Conservation (phyloP, 2,113 vertebrate genomes). For the Willisornis vidua region DNA sequence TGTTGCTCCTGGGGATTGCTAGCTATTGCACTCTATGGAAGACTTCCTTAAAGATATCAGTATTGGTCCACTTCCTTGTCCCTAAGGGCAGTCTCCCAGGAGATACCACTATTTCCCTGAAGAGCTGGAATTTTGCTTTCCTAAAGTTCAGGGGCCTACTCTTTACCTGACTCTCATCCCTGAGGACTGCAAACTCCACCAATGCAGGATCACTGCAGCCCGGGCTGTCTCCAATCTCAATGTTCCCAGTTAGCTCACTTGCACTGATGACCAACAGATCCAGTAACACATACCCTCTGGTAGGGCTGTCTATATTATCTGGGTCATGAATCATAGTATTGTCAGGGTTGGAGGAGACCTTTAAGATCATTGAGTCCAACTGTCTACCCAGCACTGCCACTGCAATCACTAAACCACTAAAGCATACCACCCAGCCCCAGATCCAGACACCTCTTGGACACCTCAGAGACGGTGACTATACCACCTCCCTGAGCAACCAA, state of each 20-base stretch:
- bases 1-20: not conserved
- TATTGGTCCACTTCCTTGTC: not conserved
- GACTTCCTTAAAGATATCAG: not conserved
- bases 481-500: not conserved
- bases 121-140: not conserved
- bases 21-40: not conserved
- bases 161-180: not conserved
- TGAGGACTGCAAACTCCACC: not conserved
- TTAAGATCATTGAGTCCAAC: not conserved
- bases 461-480: not conserved
- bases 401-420: not conserved
- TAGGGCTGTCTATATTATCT: not conserved
- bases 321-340: not conserved
- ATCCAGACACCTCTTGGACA: not conserved
- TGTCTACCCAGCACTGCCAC: not conserved
- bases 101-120: not conserved
- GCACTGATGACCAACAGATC: not conserved
- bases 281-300: not conserved
- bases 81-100: not conserved
- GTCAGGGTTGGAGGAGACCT: not conserved
- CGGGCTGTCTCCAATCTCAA: not conserved
- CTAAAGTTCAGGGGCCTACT: not conserved
- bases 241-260: not conserved
- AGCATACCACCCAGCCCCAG: fast-evolving
- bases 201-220: not conserved